These are phyloP conservation scores for Pelodytes ibericus DNA, from an alignment of 2,797 vertebrate species.

Conservation along the genomic window DNA sequence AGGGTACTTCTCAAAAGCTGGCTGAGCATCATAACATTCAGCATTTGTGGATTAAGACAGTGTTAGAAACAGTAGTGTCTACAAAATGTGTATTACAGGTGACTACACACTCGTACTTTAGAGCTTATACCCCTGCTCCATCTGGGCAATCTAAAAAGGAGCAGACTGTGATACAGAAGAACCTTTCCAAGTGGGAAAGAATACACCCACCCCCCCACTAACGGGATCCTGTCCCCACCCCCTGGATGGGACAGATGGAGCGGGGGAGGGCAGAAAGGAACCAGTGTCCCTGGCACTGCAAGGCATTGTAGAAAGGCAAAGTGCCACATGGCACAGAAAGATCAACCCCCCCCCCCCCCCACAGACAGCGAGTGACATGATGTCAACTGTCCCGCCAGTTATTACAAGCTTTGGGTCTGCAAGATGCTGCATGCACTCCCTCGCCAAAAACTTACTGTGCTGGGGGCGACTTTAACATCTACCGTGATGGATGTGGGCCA, in stretches of 20 bases:
- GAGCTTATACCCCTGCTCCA: no score
- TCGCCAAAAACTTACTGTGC: background rate
- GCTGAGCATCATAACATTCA: no score
- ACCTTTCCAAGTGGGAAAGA: conserved; percentile 15
- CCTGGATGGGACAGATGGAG: conserved; percentile 39
- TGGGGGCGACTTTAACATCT: background rate
- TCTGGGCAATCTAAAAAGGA: no score
- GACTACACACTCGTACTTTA: no score
- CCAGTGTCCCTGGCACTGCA: conserved; percentile 47
- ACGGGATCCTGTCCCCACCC: conserved; percentile 23
- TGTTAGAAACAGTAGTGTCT: no score
- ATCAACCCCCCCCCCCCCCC: conserved; percentile 22
- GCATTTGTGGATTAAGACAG: no score
- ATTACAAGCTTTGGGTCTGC: background rate
- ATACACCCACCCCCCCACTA: background rate
- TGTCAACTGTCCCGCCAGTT: background rate
- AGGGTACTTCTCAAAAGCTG: no score
- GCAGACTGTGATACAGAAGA: conserved; percentile 13
- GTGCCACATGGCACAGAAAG: conserved; percentile 32
- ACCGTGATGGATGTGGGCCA: background rate
- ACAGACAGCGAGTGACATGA: conserved; percentile 31
- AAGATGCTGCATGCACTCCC: background rate
- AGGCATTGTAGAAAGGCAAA: conserved; percentile 32
- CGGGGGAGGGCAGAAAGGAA: conserved; percentile 46
- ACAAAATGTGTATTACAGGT: no score